Base-by-base conservation (phyloP, 2,888 invertebrate genomes). In the Ecdyonurus torrentis region DNA sequence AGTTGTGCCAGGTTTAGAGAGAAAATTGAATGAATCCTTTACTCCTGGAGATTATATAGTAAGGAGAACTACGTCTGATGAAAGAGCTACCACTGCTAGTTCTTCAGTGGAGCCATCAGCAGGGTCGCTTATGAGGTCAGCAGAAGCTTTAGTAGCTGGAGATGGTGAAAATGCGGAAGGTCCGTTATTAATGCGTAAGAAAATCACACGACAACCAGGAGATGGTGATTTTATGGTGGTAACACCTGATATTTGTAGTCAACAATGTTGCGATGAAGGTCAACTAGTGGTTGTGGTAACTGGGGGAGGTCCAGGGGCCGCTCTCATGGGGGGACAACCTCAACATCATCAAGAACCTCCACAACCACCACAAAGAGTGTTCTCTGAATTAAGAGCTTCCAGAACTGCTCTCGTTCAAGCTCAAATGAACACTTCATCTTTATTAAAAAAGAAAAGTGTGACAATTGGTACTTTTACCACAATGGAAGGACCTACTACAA, bases 381-480 rank as follows among this genome's bases (percentile, higher is more conserved):
- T 55, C n/a, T 55, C 55, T n/a, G 55, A 55, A 55, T n/a, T 55
- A n/a, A n/a, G 55, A 55, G 55, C 55, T 5, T 55, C 55, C 3
- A n/a, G 55, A n/a, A 55, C 55, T 5, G 55, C 55, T 5, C 20
- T 55, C 3, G 55, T 55, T n/a, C 55, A 55, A 22, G 55, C 55
- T n/a, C 55, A 55, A 22, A 55, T 55, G 55, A 55, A 55, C 20
- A 55, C 55, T 5, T 55, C 55, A 7, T 55, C 55, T n/a, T 55
- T 55, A 22, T 22, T 55, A 22, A 55, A 55, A 22, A 55, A 55
- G 55, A 55, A 55, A 55, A 55, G 55, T 22, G 55, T 55, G 3
- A 55, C 55, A 5, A 55, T 55, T 22, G 55, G 55, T n/a, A 55
- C 55, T n/a, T 55, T 55, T 22, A 55, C 55, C 20, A 55, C 55